Percentiles rank a stretch among this genome's conserved stretches.
Evolutionary conservation across 37 sponge, comb jelly and placozoan species (phyloP).

Genomic region (Haliclona indistincta): DNA sequence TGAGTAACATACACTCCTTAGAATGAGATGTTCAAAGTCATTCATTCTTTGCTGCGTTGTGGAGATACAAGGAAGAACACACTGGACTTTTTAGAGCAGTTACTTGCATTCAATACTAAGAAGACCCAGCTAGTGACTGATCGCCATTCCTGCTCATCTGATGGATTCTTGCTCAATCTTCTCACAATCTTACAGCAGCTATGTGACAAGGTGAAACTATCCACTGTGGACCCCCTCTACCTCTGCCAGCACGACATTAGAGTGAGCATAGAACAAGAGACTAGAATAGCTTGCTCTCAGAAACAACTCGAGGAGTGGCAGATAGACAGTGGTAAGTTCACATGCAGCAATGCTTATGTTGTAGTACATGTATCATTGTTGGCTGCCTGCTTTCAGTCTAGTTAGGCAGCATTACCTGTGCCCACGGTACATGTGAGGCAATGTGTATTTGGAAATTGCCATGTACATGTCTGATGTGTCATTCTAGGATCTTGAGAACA

Average conservation of each 20-base stretch:
- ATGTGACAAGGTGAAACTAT: conserved; percentile 66
- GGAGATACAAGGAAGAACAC: conserved; percentile 43
- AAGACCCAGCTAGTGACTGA: conserved; percentile 53
- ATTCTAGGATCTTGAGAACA: too few relatives aligned
- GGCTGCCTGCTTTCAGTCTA: too few relatives aligned
- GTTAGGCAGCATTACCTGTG: too few relatives aligned
- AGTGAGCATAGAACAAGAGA: conserved; percentile 43
- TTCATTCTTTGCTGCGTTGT: conserved; percentile 63
- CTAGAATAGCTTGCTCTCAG: conserved; percentile 34
- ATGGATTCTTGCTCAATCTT: conserved; percentile 84
- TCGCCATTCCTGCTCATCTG: conserved; percentile 18
- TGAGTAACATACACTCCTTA: too few relatives aligned
- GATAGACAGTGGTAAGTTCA: conserved; percentile 11
- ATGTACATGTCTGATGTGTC: too few relatives aligned
- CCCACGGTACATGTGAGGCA: too few relatives aligned
- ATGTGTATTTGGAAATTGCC: too few relatives aligned
- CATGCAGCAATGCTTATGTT: too few relatives aligned
- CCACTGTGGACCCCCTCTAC: conserved; percentile 63
- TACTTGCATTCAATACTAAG: conserved; percentile 46
- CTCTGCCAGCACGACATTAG: conserved; percentile 20
- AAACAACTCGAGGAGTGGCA: conserved; percentile 37
- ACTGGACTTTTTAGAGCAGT: conserved; percentile 59
- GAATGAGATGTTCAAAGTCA: conserved; percentile 55
- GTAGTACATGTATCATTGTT: too few relatives aligned
- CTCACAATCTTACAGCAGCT: conserved; percentile 74